Evolutionary conservation across 1,140 invertebrate genomes (phyloP).

Genomic region (Ridgeia piscesae): DNA sequence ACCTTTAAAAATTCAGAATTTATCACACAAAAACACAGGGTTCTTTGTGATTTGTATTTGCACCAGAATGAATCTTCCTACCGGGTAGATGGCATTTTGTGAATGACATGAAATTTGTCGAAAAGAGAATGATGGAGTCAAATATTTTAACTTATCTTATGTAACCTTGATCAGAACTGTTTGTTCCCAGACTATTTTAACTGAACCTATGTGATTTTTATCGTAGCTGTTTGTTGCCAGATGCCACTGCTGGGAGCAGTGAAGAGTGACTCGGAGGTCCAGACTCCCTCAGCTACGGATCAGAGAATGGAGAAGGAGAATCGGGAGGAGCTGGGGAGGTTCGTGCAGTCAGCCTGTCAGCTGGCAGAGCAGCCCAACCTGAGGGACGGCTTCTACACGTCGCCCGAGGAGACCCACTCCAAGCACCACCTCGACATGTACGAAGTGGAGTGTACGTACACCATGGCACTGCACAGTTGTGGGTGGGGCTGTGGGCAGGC

Average conservation of each 20-base stretch:
- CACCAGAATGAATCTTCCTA: too few relatives aligned
- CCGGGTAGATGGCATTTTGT: too few relatives aligned
- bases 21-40: not conserved
- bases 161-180: too few relatives aligned
- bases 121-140: too few relatives aligned
- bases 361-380: not conserved
- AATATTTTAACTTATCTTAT: too few relatives aligned
- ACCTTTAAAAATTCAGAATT: not conserved
- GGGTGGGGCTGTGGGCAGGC: not conserved
- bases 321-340: not conserved
- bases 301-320: not conserved
- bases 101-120: too few relatives aligned
- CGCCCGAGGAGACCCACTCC: not conserved
- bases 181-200: too few relatives aligned
- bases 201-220: too few relatives aligned
- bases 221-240: not conserved
- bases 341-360: not conserved
- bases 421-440: not conserved
- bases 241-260: not conserved
- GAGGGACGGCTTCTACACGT: not conserved
- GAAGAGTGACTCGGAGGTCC: not conserved
- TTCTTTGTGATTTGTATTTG: not conserved
- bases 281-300: not conserved
- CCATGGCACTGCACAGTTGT: not conserved
- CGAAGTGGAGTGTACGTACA: not conserved